Evolutionary conservation across 2,113 vertebrate species (phyloP).

Genomic region (Zosterops lateralis): DNA sequence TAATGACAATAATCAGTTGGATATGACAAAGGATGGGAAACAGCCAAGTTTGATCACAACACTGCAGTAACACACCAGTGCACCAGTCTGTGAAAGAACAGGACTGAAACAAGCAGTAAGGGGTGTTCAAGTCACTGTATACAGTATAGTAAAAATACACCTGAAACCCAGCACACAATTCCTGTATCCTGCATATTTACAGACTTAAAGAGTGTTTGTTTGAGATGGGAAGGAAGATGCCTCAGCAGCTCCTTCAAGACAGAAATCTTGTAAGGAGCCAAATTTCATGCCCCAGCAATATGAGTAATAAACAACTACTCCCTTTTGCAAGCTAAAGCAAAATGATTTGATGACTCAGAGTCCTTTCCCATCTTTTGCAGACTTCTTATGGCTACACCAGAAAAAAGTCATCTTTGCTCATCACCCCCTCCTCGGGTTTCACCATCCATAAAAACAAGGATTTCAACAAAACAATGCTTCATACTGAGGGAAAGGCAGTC

Average conservation of each 20-base stretch:
- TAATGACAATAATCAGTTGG: background rate
- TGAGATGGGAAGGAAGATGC: background rate
- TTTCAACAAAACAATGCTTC: background rate
- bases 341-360: slow-evolving; percentile 11
- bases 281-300: background rate
- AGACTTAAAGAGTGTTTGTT: background rate
- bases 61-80: background rate
- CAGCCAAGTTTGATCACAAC: background rate
- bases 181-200: background rate
- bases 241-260: background rate
- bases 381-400: background rate
- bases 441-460: background rate
- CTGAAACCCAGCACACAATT: background rate
- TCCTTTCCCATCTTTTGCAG: background rate
- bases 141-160: background rate
- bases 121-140: background rate
- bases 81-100: background rate
- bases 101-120: background rate
- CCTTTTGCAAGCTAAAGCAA: background rate
- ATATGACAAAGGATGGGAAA: background rate
- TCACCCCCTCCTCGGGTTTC: background rate
- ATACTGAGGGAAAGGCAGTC: background rate
- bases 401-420: background rate
- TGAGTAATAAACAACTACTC: background rate
- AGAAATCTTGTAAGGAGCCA: background rate